phyloP scores from a whole-genome alignment of 2,797 vertebrate genomes.

The Graptemys geographica region DNA sequence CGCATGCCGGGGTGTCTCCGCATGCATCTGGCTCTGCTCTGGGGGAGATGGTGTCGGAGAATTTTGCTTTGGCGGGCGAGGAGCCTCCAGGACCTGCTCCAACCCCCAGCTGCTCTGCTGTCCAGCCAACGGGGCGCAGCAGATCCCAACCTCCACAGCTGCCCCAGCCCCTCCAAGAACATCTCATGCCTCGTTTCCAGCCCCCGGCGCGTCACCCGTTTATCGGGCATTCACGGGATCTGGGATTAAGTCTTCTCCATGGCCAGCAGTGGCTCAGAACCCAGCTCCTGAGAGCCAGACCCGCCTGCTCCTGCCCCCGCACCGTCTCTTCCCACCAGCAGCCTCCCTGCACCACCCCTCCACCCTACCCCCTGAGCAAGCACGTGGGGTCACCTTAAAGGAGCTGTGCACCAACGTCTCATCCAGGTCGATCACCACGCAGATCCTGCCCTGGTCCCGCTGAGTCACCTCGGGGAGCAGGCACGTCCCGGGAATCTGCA shows the following conservation, averaged over 20 bases:
- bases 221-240: background rate
- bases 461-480: constrained; percentile 88
- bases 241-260: no score
- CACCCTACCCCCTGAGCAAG: background rate
- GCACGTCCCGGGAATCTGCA: constrained; percentile 83
- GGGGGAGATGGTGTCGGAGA: background rate
- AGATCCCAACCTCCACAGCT: background rate
- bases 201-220: background rate
- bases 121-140: background rate
- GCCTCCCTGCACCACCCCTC: no score
- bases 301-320: background rate
- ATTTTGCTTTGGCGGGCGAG: background rate
- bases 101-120: background rate
- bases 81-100: background rate
- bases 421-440: constrained; percentile 92
- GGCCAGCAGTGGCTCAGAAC: no score
- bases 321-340: background rate
- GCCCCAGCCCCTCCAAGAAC: background rate
- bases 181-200: background rate
- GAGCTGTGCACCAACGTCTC: constrained; percentile 92
- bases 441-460: constrained; percentile 89
- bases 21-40: background rate
- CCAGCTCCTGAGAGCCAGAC: background rate
- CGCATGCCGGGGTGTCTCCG: rapidly evolving
- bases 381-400: constrained; percentile 87